Evolutionary conservation across 2,797 vertebrate genomes (phyloP).

Genomic region (Delichon dasypus): DNA sequence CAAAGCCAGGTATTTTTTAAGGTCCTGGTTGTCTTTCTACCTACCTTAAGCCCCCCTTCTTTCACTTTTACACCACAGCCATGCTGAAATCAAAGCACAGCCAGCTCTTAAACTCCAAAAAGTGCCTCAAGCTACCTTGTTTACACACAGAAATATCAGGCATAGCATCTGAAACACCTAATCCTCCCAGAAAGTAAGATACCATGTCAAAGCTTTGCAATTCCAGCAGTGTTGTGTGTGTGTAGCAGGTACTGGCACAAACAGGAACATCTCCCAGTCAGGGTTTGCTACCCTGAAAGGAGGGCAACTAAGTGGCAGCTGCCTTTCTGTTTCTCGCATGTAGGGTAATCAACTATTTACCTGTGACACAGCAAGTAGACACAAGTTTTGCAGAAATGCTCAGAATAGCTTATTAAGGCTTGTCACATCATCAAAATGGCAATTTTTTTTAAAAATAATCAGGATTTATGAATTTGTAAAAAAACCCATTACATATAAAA

Average conservation of each 20-base stretch:
- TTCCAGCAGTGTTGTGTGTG: not conserved
- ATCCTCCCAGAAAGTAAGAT: not conserved
- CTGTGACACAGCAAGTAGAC: not conserved
- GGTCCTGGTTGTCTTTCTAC: not conserved
- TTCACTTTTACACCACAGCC: not conserved
- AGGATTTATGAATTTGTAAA: not conserved
- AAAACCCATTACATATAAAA: not conserved
- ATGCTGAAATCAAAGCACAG: not conserved
- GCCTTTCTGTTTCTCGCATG: not conserved
- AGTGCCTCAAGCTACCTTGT: not conserved
- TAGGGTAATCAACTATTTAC: not conserved
- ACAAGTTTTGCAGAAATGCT: not conserved
- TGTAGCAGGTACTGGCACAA: not conserved
- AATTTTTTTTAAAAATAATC: not conserved
- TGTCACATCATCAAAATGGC: not conserved
- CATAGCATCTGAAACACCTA: not conserved
- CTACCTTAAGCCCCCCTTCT: not conserved
- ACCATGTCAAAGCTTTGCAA: not conserved
- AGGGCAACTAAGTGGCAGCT: not conserved
- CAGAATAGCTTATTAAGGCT: not conserved
- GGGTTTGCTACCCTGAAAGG: accelerated
- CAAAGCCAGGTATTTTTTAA: not conserved
- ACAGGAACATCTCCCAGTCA: not conserved
- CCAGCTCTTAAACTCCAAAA: not conserved
- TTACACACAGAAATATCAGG: not conserved